These are phyloP conservation scores for Hypercompe scribonia DNA, from an alignment of 2,888 invertebrate species.

Conservation along the genomic window DNA sequence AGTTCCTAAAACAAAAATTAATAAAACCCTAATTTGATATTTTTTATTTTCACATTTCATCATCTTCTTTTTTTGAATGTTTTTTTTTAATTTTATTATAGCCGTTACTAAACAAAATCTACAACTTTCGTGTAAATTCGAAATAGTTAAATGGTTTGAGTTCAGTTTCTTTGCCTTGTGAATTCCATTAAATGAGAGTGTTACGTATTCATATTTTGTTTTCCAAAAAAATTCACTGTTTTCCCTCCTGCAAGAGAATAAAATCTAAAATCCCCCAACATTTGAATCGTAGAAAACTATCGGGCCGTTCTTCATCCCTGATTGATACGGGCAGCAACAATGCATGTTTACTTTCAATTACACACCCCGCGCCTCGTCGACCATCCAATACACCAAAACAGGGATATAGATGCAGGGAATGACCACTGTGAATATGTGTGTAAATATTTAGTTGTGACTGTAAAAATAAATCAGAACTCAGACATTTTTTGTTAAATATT, in stretches of 20 bases:
- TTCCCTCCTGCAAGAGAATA: slow-evolving; percentile 5
- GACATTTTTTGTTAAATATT: not conserved
- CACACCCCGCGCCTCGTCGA: slow-evolving; percentile 61
- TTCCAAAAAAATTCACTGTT: slow-evolving; percentile 3
- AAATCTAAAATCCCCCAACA: slow-evolving; percentile 45
- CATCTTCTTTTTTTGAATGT: no score
- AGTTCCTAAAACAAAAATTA: not conserved
- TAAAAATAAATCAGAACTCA: not conserved
- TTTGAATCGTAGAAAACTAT: slow-evolving; percentile 63
- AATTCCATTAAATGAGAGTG: not conserved
- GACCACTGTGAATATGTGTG: not conserved
- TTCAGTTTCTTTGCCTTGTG: not conserved
- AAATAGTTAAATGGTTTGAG: not conserved
- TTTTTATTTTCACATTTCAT: not conserved
- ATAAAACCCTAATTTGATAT: not conserved
- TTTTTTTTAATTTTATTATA: not conserved
- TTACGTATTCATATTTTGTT: not conserved
- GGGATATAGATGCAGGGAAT: slow-evolving; percentile 37
- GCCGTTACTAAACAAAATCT: not conserved
- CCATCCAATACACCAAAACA: slow-evolving; percentile 38
- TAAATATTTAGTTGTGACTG: not conserved
- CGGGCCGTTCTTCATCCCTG: slow-evolving; percentile 59
- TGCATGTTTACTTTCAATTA: slow-evolving; percentile 85
- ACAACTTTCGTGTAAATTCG: not conserved
- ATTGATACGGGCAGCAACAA: slow-evolving; percentile 83